These are phyloP conservation scores for Vanacampus margaritifer DNA, from an alignment of 2,113 vertebrate species.

Conservation along the genomic window DNA sequence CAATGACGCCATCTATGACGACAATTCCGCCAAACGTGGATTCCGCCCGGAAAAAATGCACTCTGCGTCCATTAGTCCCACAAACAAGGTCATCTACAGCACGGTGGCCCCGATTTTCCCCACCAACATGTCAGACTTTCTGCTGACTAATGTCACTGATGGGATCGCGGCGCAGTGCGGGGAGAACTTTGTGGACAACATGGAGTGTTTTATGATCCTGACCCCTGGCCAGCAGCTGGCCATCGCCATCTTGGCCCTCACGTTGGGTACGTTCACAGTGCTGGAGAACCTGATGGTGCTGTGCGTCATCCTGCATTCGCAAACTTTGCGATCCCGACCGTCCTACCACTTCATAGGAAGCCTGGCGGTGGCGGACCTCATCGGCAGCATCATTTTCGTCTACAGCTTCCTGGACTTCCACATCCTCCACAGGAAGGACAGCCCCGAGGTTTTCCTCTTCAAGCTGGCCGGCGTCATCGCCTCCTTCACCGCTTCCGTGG, in stretches of 20 bases:
- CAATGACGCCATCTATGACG: slow-evolving; percentile 89
- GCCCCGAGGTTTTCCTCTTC: slow-evolving; percentile 90
- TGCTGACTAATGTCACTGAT: slow-evolving; percentile 79
- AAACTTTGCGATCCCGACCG: slow-evolving; percentile 88
- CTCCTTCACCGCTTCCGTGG: slow-evolving; percentile 95
- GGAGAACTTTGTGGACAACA: slow-evolving; percentile 91
- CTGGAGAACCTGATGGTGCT: slow-evolving; percentile 94
- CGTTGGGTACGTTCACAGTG: slow-evolving; percentile 92
- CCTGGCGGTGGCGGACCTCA: slow-evolving; percentile 91
- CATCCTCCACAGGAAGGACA: slow-evolving; percentile 95
- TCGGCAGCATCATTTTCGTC: slow-evolving; percentile 97
- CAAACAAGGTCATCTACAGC: slow-evolving; percentile 78
- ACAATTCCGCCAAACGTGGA: slow-evolving; percentile 79
- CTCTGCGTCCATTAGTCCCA: slow-evolving; percentile 81
- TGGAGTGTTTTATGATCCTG: slow-evolving; percentile 99
- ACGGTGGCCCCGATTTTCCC: slow-evolving; percentile 77
- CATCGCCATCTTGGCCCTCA: slow-evolving; percentile 87
- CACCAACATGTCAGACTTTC: slow-evolving; percentile 81
- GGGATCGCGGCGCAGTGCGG: slow-evolving; percentile 80
- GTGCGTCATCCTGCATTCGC: slow-evolving; percentile 91
- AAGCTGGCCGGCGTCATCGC: slow-evolving; percentile 95
- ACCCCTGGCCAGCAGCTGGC: slow-evolving; percentile 93
- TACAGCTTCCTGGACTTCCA: slow-evolving; percentile 99
- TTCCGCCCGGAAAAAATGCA: slow-evolving; percentile 84
- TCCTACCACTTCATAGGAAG: slow-evolving; percentile 98